Evolutionary conservation across 1,140 invertebrate genomes (phyloP), one percentile per base, ranked within the genome.

Genomic region (Trichoplusia ni): DNA sequence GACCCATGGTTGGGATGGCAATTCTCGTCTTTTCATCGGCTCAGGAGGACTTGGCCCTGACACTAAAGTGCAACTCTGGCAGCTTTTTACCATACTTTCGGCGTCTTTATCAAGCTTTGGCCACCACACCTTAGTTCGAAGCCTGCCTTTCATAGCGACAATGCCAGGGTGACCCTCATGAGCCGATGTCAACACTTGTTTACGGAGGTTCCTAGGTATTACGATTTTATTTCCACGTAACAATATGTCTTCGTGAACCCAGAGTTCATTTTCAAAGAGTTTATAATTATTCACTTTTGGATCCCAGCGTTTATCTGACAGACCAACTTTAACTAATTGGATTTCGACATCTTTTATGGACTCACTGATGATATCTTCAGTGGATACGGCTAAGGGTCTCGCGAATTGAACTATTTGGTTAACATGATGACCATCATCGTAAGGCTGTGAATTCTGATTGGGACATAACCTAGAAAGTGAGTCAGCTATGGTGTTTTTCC

Each of bases 41-140:
- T 1, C 8, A 0, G 42, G 42, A 0, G 11, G 42, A 9, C 14
- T 54, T 9, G 51, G 54, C n/a, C 37, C 23, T 8, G 56, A 38
- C 5, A 84, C 74, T 42, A 82, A 33, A 8, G 51, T 82, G 21
- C 92, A 93, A 13, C 79, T 74, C 16, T 73, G 25, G 14, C 44
- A 47, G 0, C 31, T 18, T 69, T 87, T 90, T 2, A 90, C 78
- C 14, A 73, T 66, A 13, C 66, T 73, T 82, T 92, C 90, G 0
- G 80, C 83, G 5, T 92, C 86, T 58, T 77, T 76, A 63, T 93
- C 90, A 0, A 93, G 87, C 18, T 38, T 37, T 1, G 82, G 84
- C 91, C 91, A 93, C 89, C 90, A 93, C 3, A 92, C 81, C 71
- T 92, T 91, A n/a, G 71, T 76, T 9, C 92, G 40, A 1, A 93